Percentiles rank a stretch among this genome's conserved stretches.
Evolutionary conservation across 1,140 invertebrate genomes (phyloP).

Genomic region (Nilaparvata lugens): DNA sequence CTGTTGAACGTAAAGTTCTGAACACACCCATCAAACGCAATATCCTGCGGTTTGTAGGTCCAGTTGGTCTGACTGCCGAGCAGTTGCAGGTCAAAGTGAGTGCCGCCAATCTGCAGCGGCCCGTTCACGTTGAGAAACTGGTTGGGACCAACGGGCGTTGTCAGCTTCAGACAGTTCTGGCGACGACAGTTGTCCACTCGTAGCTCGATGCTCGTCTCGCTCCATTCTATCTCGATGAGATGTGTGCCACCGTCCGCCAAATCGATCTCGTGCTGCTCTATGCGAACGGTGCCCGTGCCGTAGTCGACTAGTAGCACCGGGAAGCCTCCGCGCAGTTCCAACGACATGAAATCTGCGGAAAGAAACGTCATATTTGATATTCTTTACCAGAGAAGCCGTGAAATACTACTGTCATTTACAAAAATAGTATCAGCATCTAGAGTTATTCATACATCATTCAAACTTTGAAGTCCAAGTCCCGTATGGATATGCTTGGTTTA

Average conservation of each 20-base stretch:
- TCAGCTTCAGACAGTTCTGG: constrained; percentile 59
- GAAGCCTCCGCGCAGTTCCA: constrained; percentile 78
- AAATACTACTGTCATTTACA: no score
- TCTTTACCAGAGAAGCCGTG: background rate
- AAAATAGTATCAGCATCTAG: no score
- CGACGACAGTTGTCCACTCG: constrained; percentile 65
- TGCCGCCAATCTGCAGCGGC: constrained; percentile 79
- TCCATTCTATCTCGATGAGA: constrained; percentile 68
- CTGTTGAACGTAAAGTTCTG: constrained; percentile 74
- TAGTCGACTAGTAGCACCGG: constrained; percentile 82
- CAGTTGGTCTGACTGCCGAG: constrained; percentile 46
- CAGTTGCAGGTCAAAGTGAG: constrained; percentile 48
- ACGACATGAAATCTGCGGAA: constrained; percentile 74
- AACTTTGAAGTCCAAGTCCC: no score
- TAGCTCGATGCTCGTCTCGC: constrained; percentile 57
- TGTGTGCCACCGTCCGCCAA: constrained; percentile 71
- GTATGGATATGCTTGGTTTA: no score
- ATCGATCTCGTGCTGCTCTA: constrained; percentile 62
- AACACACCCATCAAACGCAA: constrained; percentile 75
- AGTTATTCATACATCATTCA: no score
- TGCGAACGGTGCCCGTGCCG: constrained; percentile 65
- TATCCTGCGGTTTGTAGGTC: constrained; percentile 51
- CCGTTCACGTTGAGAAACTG: constrained; percentile 81
- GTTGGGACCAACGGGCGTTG: constrained; percentile 55
- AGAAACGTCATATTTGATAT: constrained; percentile 17